Percentiles rank a stretch among this genome's conserved stretches.
Conservation (phyloP, 2,888 invertebrate genomes). For the Elegia similella region DNA sequence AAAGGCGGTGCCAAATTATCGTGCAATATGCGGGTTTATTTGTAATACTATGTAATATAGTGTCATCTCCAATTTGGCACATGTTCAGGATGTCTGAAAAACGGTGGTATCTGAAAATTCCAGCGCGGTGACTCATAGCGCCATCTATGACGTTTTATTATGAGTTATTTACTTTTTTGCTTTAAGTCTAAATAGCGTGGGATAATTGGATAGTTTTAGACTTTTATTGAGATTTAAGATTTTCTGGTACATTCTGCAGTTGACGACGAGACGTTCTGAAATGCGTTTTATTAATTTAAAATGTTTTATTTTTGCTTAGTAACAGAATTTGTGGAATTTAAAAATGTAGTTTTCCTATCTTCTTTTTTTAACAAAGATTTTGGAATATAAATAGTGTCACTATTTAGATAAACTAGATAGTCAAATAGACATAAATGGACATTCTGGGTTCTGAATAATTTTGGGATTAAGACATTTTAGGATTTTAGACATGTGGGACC, state of each 20-base stretch:
- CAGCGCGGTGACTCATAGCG: slow-evolving; percentile 22
- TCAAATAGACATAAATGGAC: too few species aligned
- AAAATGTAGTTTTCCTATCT: too few species aligned
- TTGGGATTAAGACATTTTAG: too few species aligned
- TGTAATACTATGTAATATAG: slow-evolving; percentile 21
- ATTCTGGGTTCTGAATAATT: too few species aligned
- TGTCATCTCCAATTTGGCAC: slow-evolving; percentile 28
- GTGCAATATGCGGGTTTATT: slow-evolving; percentile 14
- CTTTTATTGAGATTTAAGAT: background rate
- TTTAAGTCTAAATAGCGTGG: background rate
- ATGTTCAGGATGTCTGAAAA: slow-evolving; percentile 28
- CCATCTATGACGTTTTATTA: slow-evolving; percentile 12
- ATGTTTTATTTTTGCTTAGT: too few species aligned
- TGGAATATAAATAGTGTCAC: too few species aligned
- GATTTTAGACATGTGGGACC: too few species aligned
- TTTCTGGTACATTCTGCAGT: background rate
- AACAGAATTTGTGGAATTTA: too few species aligned
- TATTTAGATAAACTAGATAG: too few species aligned
- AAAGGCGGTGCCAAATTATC: slow-evolving; percentile 11
- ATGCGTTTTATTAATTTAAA: too few species aligned
- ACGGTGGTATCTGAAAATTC: slow-evolving; percentile 22
- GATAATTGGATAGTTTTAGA: background rate
- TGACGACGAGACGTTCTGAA: background rate
- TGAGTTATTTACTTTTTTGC: background rate
- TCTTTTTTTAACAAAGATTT: too few species aligned